A percentile compares a stretch with the other conserved stretches of the same genome.
Evolutionary conservation across 2,113 vertebrate genomes (phyloP).

Genomic region (Pongo abelii): DNA sequence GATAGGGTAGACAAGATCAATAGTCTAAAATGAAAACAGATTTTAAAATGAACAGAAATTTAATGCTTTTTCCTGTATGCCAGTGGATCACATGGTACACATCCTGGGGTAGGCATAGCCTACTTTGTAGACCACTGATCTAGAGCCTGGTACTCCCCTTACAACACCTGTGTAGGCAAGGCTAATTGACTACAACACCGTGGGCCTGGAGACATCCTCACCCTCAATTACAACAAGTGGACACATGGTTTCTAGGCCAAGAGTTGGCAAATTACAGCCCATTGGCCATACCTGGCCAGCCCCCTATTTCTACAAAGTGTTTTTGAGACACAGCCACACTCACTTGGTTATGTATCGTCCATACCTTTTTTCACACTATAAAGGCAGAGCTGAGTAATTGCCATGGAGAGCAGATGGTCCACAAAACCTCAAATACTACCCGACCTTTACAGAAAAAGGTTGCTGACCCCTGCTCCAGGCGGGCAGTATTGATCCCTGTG

Average conservation of each 20-base stretch:
- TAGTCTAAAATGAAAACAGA: not conserved
- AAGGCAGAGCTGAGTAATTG: not conserved
- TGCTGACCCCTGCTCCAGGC: not conserved
- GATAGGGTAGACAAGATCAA: not conserved
- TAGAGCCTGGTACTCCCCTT: not conserved
- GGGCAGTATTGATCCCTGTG: not conserved
- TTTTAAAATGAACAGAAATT: not conserved
- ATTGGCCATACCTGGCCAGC: not conserved
- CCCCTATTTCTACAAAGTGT: not conserved
- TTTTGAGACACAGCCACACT: not conserved
- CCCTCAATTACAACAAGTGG: not conserved
- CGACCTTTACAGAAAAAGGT: not conserved
- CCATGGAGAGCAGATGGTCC: not conserved
- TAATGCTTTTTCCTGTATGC: not conserved
- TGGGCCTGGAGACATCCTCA: not conserved
- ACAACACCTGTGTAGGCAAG: not conserved
- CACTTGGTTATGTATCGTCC: not conserved
- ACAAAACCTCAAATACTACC: not conserved
- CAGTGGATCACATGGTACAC: not conserved
- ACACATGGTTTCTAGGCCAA: not conserved
- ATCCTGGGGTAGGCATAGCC: not conserved
- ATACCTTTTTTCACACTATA: not conserved
- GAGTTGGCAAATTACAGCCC: not conserved
- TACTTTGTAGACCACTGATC: not conserved
- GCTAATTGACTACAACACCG: not conserved